Percentiles rank a stretch among this genome's conserved stretches.
Conservation (phyloP, 2,113 vertebrate species). For the Campylomormyrus tamandua region DNA sequence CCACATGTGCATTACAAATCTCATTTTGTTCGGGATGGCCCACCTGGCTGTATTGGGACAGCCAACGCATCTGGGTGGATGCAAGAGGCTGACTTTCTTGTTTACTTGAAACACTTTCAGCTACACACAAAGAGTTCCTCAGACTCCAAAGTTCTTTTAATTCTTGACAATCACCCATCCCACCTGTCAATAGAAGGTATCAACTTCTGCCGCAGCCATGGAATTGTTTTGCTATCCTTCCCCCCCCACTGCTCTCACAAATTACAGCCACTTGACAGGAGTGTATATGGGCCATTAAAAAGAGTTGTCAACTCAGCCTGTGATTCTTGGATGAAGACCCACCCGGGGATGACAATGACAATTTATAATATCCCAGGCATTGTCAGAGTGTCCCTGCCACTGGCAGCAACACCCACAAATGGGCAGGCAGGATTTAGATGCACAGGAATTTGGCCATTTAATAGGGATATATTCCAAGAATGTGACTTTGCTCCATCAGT, state of each 20-base stretch:
- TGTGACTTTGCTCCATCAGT: background rate
- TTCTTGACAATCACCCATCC: background rate
- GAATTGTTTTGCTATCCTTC: background rate
- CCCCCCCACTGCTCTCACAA: background rate
- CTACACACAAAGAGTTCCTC: background rate
- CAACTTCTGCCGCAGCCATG: background rate
- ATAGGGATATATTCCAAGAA: background rate
- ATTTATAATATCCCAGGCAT: background rate
- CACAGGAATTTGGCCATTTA: background rate
- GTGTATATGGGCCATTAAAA: background rate
- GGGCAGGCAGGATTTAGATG: background rate
- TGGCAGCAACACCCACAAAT: background rate
- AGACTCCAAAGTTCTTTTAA: background rate
- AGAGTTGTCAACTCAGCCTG: background rate
- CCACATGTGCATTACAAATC: background rate
- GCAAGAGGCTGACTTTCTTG: background rate
- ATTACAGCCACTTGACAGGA: background rate
- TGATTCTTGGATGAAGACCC: background rate
- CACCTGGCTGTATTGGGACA: background rate
- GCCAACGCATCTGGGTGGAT: background rate
- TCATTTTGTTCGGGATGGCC: background rate
- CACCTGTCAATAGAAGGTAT: background rate
- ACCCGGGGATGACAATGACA: background rate
- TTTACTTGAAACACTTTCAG: background rate
- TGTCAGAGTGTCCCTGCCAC: background rate